Evolutionary conservation across 2,797 vertebrate species (phyloP).

Genomic region (Thalassophryne amazonica): DNA sequence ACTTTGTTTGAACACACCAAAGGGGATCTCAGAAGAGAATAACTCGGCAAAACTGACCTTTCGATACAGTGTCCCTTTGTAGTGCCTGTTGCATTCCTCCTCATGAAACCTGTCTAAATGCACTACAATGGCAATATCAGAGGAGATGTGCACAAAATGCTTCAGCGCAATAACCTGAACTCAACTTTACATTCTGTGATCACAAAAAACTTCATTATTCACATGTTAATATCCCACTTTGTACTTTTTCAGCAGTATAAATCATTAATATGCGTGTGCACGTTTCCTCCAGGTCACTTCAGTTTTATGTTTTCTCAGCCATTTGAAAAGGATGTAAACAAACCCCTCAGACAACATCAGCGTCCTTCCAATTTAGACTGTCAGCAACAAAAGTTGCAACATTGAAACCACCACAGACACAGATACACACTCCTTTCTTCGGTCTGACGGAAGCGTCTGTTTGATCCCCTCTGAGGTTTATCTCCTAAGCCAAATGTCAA

Average conservation of each 20-base stretch:
- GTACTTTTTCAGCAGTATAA: neutral
- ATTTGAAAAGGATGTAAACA: slow-evolving; percentile 45
- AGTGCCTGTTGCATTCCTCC: too few relatives aligned
- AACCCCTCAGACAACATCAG: slow-evolving; percentile 67
- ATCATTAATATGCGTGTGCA: slow-evolving; percentile 14
- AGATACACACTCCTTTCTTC: slow-evolving; percentile 53
- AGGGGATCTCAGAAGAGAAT: too few relatives aligned
- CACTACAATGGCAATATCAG: too few relatives aligned
- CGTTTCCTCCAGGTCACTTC: slow-evolving; percentile 9
- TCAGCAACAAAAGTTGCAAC: slow-evolving; percentile 60
- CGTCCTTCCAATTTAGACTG: slow-evolving; percentile 74
- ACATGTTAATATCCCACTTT: neutral
- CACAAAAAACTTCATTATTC: too few relatives aligned
- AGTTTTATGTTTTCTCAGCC: slow-evolving; percentile 30
- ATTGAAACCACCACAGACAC: slow-evolving; percentile 40
- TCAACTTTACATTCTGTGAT: too few relatives aligned
- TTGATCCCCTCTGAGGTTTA: slow-evolving; percentile 69
- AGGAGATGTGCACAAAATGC: too few relatives aligned
- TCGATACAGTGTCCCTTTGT: too few relatives aligned
- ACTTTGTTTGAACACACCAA: too few relatives aligned
- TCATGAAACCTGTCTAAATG: too few relatives aligned
- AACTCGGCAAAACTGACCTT: too few relatives aligned
- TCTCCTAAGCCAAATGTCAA: slow-evolving; percentile 70
- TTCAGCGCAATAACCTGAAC: too few relatives aligned
- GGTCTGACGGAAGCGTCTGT: slow-evolving; percentile 71